phyloP scores from a whole-genome alignment of 2,888 invertebrate species.

The Calameuta idolon region DNA sequence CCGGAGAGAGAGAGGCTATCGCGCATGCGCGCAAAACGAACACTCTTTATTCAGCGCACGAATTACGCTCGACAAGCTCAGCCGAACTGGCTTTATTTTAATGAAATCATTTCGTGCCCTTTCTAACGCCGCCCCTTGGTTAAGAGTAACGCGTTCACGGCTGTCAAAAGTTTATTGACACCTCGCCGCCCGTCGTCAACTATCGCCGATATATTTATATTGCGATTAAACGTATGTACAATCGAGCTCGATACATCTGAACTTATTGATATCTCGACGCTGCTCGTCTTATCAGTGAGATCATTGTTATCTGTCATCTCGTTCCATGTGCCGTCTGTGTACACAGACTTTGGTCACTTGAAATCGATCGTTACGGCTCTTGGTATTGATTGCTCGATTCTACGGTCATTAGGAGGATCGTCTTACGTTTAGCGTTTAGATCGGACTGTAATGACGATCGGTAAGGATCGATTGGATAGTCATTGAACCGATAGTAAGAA shows the following conservation, averaged over 20 bases:
- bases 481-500: neutral
- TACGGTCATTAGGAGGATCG: neutral
- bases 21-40: neutral
- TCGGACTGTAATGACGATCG: neutral
- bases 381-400: neutral
- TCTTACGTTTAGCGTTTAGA: neutral
- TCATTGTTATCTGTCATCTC: neutral
- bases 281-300: neutral
- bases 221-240: neutral
- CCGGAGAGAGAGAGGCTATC: neutral
- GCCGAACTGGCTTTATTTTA: slow-evolving; percentile 51
- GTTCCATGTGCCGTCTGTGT: neutral
- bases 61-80: slow-evolving; percentile 45
- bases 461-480: neutral
- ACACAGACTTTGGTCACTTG: neutral
- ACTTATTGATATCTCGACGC: neutral
- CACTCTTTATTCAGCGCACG: slow-evolving; percentile 19
- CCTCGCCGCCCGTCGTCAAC: neutral
- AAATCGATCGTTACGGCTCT: neutral
- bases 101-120: slow-evolving; percentile 48
- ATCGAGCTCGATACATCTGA: neutral
- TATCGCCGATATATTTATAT: neutral
- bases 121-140: slow-evolving; percentile 6
- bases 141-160: neutral
- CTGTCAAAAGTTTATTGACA: neutral